A percentile compares a stretch with the other conserved stretches of the same genome.
These are phyloP conservation scores for Aurelia aurita complex sp. Pacific DNA, from an alignment of 30 jellyfish, hydroid and myxozoan species.

Conservation along the genomic window DNA sequence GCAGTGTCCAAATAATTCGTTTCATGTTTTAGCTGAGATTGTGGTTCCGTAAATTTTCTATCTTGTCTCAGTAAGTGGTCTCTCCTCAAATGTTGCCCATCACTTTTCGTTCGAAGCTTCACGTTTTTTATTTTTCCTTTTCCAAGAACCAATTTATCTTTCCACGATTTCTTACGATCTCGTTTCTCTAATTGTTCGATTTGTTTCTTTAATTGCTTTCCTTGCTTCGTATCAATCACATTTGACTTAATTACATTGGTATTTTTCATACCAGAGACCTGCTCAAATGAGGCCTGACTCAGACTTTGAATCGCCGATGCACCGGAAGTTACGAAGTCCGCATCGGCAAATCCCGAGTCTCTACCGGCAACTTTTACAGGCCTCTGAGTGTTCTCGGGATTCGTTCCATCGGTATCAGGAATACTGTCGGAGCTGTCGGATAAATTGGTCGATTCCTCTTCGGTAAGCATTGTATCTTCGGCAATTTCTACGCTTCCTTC, in stretches of 20 bases:
- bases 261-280: not conserved
- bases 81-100: slow-evolving; percentile 61
- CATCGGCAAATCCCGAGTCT: not conserved
- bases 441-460: not conserved
- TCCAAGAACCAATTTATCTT: slow-evolving; percentile 54
- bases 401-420: not conserved
- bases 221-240: slow-evolving; percentile 30
- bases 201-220: slow-evolving; percentile 54
- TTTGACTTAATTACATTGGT: slow-evolving; percentile 4
- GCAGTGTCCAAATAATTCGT: not conserved
- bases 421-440: slow-evolving; percentile 30
- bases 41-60: slow-evolving; percentile 50
- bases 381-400: not conserved
- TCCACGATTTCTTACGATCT: slow-evolving; percentile 58
- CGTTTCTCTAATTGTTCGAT: slow-evolving; percentile 56
- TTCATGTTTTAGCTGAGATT: slow-evolving; percentile 10
- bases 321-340: not conserved
- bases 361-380: not conserved
- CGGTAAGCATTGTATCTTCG: slow-evolving; percentile 32
- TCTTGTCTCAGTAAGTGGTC: slow-evolving; percentile 9
- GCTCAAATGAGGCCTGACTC: not conserved
- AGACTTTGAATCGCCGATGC: not conserved
- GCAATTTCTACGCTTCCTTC: slow-evolving; percentile 28
- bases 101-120: slow-evolving; percentile 59
- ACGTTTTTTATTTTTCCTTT: slow-evolving; percentile 52